Percentiles rank a stretch among this genome's conserved stretches.
These are phyloP conservation scores for Tetragonisca angustula DNA, from an alignment of 2,888 invertebrate species.

Conservation along the genomic window DNA sequence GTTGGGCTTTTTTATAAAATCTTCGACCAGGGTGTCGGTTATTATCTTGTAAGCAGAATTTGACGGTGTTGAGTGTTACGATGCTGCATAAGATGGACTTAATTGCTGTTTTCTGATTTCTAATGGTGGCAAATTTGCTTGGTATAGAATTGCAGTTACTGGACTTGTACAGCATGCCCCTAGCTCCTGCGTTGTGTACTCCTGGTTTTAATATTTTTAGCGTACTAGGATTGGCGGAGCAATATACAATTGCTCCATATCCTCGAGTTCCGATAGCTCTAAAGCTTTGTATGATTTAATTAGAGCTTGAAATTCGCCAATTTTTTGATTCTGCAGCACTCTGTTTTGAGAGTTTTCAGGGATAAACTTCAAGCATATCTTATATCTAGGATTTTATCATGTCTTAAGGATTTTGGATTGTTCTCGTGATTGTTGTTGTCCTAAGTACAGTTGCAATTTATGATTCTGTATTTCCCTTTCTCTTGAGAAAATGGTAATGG, in stretches of 20 bases:
- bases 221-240: too few species aligned
- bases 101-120: too few species aligned
- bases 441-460: neutral
- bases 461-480: neutral
- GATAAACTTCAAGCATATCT: neutral
- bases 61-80: too few species aligned
- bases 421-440: neutral
- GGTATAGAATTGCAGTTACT: too few species aligned
- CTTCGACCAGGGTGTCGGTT: too few species aligned
- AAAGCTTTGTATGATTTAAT: neutral
- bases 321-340: neutral
- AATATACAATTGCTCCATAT: neutral
- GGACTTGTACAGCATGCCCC: too few species aligned
- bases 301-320: neutral
- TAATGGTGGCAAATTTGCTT: too few species aligned
- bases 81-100: too few species aligned
- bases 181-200: too few species aligned
- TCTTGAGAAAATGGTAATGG: neutral
- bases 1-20: too few species aligned
- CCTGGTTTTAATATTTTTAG: too few species aligned
- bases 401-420: neutral
- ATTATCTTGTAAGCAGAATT: too few species aligned
- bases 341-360: neutral
- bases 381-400: neutral
- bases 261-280: neutral